These are phyloP conservation scores for Eupithecia subumbrata DNA, from an alignment of 2,888 invertebrate species.

Conservation along the genomic window DNA sequence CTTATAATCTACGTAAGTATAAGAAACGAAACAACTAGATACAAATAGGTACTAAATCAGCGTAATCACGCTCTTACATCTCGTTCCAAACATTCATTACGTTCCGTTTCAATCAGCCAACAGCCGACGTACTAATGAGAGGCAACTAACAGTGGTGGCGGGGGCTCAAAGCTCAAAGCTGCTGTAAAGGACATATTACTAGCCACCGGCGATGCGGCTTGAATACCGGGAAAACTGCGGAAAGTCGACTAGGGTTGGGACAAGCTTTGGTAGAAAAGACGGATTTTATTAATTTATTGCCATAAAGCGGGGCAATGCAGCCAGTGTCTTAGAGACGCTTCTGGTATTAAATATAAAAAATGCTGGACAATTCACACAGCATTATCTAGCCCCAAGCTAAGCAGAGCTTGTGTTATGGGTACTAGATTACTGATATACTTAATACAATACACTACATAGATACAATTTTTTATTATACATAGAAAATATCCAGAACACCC, in stretches of 20 bases:
- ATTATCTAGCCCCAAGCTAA: too few relatives aligned
- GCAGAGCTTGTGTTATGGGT: too few relatives aligned
- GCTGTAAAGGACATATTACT: slow-evolving; percentile 10
- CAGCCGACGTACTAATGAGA: slow-evolving; percentile 12
- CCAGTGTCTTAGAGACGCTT: too few relatives aligned
- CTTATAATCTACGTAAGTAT: too few relatives aligned
- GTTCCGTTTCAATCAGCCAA: slow-evolving; percentile 11
- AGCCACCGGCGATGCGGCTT: slow-evolving; percentile 11
- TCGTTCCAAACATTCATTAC: slow-evolving; percentile 4
- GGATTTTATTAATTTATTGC: not conserved
- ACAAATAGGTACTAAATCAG: not conserved
- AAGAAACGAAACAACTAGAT: too few relatives aligned
- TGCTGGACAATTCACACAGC: too few relatives aligned
- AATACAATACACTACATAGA: too few relatives aligned
- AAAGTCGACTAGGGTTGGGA: not conserved
- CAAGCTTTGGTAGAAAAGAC: not conserved
- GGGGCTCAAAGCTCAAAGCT: slow-evolving; percentile 11
- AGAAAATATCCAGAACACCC: too few relatives aligned
- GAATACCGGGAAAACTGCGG: slow-evolving; percentile 10
- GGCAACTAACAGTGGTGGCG: not conserved
- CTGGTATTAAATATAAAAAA: too few relatives aligned
- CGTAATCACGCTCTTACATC: not conserved
- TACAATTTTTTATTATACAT: too few relatives aligned
- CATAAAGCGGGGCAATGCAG: too few relatives aligned
- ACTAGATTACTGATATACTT: too few relatives aligned